Base-by-base conservation (phyloP, 2,797 vertebrate genomes). In the Phoeniculus purpureus region DNA sequence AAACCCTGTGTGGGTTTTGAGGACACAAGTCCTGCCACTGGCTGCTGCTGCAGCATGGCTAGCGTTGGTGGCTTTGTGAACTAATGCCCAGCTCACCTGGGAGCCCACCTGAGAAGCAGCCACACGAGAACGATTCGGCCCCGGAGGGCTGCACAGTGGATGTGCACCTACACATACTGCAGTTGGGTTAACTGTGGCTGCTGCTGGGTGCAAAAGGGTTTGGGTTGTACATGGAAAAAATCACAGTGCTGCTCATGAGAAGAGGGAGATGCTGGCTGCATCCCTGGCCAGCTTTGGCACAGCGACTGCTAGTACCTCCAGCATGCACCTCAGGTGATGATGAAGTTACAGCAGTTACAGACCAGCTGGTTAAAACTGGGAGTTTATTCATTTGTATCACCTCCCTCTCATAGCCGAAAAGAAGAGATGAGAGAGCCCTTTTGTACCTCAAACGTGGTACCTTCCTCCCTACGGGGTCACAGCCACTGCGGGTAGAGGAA, bases 91-190 rank as follows among this genome's bases (percentile, higher is more conserved):
- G n/a, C 68, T n/a, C 1, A 1, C 58, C 76, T 54, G 82, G 58
- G 5, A 27, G 32, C 27, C 31, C 7, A 0, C 7, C 73, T 25
- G 54, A 66, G 54, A 65, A 72, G 47, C 32, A 48, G 48, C 25
- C 59, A 59, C n/a, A 31, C 8, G 12, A 31, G 67, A 23, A 54
- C 8, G 12, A 23, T 45, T 31, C 0, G 2, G 45, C 15, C 50
- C 26, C 2, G 5, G 15, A 21, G 67, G 21, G 2, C 6, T 8
- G 22, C 40, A 1, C 12, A 0, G 10, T 2, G 3, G n/a, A 4
- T 14, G 3, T 1, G 21, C 1, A 1, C 23, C 51, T 14, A 3
- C 43, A 20, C 26, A 3, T 12, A 1, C 34, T 11, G 0, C 31
- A 3, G 34, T 10, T 1, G 5, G 52, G 51, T 25, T n/a, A 7